phyloP scores from a whole-genome alignment of 2,797 vertebrate genomes.

The Alfaro cultratus region DNA sequence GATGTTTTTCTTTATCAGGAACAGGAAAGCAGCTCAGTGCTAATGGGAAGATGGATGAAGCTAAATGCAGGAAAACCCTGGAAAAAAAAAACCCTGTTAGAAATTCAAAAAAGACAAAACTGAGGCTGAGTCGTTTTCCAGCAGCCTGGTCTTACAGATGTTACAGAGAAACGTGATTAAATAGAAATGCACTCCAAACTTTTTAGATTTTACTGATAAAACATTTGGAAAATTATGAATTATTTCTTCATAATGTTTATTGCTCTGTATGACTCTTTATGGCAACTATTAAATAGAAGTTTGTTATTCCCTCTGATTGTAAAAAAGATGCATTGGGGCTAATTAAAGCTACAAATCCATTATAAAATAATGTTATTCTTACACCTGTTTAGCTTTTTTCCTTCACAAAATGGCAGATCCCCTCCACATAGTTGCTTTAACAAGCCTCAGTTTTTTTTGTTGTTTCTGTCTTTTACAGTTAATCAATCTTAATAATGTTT shows the following conservation, averaged over 20 bases:
- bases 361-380: background rate
- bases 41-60: background rate
- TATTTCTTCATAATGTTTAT: background rate
- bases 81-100: background rate
- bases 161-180: no score
- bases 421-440: background rate
- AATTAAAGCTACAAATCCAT: background rate
- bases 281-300: background rate
- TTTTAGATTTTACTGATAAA: background rate
- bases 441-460: background rate
- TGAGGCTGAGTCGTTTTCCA: background rate
- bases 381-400: background rate
- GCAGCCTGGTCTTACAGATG: background rate
- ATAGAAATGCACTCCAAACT: background rate
- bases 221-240: background rate
- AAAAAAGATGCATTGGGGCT: background rate
- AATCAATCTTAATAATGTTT: background rate
- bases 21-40: background rate
- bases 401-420: background rate
- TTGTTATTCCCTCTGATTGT: background rate
- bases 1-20: background rate
- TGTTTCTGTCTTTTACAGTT: background rate
- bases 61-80: background rate
- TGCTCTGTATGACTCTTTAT: background rate
- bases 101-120: background rate